phyloP scores from a whole-genome alignment of 1,140 invertebrate species.

The Papilio aristodemus region DNA sequence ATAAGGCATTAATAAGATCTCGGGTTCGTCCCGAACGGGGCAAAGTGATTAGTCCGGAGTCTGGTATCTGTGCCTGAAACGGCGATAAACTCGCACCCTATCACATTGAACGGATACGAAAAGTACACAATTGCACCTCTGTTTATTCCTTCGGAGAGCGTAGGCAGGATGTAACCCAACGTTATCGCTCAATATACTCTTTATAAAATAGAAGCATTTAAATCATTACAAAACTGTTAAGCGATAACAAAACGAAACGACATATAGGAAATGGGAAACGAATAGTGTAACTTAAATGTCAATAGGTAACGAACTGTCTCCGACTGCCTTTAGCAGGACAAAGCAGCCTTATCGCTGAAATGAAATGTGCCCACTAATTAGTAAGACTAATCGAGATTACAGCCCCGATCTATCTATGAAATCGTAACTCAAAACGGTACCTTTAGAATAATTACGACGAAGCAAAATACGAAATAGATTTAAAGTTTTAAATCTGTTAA shows the following conservation, averaged over 20 bases:
- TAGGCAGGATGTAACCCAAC: too few species aligned
- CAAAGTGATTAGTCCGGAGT: too few species aligned
- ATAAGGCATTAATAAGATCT: too few species aligned
- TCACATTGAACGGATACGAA: too few species aligned
- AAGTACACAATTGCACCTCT: too few species aligned
- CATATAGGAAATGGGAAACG: conserved; percentile 26
- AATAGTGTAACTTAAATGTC: conserved; percentile 28
- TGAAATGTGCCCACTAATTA: conserved; percentile 30
- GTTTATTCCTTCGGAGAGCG: too few species aligned
- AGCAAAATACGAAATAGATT: too few species aligned
- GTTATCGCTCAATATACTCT: not conserved
- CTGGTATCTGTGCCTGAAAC: too few species aligned
- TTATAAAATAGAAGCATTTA: not conserved
- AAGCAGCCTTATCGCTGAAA: conserved; percentile 22
- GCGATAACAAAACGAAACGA: not conserved
- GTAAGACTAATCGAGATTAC: conserved; percentile 22
- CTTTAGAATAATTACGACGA: too few species aligned
- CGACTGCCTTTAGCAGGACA: conserved; percentile 25
- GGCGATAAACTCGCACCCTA: too few species aligned
- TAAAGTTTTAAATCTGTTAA: not conserved
- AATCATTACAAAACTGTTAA: not conserved
- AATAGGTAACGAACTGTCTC: conserved; percentile 31
- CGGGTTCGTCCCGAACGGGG: too few species aligned
- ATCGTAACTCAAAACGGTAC: not conserved
- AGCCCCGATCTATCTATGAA: not conserved